These are phyloP conservation scores for Sphenodon punctatus DNA, from an alignment of 2,797 vertebrate genomes.

Conservation along the genomic window DNA sequence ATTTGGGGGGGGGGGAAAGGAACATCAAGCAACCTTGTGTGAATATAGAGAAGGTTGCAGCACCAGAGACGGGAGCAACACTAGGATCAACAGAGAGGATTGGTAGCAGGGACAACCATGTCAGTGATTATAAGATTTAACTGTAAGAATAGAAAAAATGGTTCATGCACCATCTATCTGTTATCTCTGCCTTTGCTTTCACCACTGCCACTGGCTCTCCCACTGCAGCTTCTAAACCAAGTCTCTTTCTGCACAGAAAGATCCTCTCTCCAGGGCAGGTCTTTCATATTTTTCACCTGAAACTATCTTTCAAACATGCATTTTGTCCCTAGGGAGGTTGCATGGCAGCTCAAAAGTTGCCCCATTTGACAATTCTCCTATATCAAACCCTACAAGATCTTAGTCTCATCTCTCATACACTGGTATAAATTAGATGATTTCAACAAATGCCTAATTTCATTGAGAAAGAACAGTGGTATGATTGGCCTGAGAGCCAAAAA, in stretches of 20 bases:
- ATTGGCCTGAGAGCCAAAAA: too few species aligned
- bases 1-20: background rate
- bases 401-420: background rate
- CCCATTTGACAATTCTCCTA: background rate
- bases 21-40: background rate
- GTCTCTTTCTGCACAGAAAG: background rate
- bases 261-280: background rate
- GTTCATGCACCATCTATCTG: background rate
- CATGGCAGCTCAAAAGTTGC: background rate
- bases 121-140: background rate
- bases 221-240: background rate
- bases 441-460: too few species aligned
- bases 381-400: background rate
- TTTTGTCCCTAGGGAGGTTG: background rate
- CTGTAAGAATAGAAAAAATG: background rate
- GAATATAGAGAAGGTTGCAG: too few species aligned
- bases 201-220: accelerated
- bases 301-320: too few species aligned
- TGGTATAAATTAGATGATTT: background rate
- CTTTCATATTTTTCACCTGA: background rate
- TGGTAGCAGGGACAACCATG: too few species aligned
- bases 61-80: background rate
- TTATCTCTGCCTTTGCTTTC: slow-evolving; percentile 48
- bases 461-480: too few species aligned
- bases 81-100: background rate